Evolutionary conservation across 1,140 invertebrate genomes (phyloP), one percentile per base, ranked within the genome.

Genomic region (Coelopa frigida): DNA sequence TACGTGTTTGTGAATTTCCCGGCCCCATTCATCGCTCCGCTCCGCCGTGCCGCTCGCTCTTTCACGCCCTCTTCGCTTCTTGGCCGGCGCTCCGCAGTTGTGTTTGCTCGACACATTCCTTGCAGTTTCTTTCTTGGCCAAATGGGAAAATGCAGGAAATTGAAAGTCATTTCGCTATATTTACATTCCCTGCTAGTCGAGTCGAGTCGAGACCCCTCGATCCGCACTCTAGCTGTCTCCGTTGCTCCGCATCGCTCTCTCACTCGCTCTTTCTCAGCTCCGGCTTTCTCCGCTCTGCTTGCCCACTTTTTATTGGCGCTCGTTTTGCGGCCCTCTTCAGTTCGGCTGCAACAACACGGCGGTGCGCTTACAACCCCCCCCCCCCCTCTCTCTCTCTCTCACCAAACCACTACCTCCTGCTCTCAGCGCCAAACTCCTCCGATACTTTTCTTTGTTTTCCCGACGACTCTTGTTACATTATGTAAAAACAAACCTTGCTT

Each of bases 1-100:
- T 49, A 49, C 41, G 44, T 49, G 42, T 44, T 49, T 43, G 47
- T 49, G 47, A 49, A 33, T 44, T 49, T 42, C 32, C 36, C 32
- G 33, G 24, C 42, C 40, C 24, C 6, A 22, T 23, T 12, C 11
- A 29, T 17, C 11, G 5, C 18, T 20, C 21, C 24, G 20, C 22
- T 20, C 24, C 40, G 11, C 21, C 15, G 10, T 42, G 12, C 40
- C 23, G 26, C 40, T 42, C n/a, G 24, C 24, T 42, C 32, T 42
- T 42, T 42, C 18, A 5, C 15, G 12, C 11, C 8, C 20, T 22
- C 37, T 8, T 29, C 7, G 27, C 14, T 24, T 27, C 29, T 41
- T 41, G n/a, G 22, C 29, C n/a, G 27, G 7, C 27, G 27, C 27
- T 29, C 27, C n/a, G n/a, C n/a, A n/a, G n/a, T n/a, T n/a, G n/a